phyloP scores from a whole-genome alignment of 2,113 vertebrate genomes.

The Nothoprocta perdicaria region DNA sequence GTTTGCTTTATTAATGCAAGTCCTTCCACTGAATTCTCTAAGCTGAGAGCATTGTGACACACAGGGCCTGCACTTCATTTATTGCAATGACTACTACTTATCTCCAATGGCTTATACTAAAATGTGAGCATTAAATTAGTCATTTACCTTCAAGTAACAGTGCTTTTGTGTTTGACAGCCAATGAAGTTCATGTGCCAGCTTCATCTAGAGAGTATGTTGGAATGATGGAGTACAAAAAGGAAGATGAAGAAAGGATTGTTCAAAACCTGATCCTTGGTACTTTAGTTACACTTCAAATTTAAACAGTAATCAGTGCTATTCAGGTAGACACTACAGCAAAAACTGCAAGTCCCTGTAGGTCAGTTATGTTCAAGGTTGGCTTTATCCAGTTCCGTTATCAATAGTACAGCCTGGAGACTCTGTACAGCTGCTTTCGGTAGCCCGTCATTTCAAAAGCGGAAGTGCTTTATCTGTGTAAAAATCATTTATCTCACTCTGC shows the following conservation, averaged over 20 bases:
- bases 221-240: conserved; percentile 93
- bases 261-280: conserved; percentile 91
- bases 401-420: neutral
- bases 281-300: neutral
- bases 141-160: neutral
- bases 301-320: neutral
- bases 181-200: conserved; percentile 61
- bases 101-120: neutral
- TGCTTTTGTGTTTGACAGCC: conserved; percentile 71
- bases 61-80: neutral
- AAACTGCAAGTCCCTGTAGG: neutral
- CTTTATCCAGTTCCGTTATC: neutral
- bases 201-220: conserved; percentile 86
- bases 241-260: conserved; percentile 89
- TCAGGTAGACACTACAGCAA: neutral
- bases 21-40: neutral
- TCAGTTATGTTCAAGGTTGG: neutral
- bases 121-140: neutral
- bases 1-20: neutral
- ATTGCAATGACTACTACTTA: neutral
- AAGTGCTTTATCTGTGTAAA: neutral
- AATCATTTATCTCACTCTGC: neutral
- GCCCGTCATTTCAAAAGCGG: neutral
- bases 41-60: neutral
- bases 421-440: neutral